A percentile compares a stretch with the other conserved stretches of the same genome.
Conservation (phyloP, 2,113 vertebrate species). For the Boulengeromyrus knoepffleri region DNA sequence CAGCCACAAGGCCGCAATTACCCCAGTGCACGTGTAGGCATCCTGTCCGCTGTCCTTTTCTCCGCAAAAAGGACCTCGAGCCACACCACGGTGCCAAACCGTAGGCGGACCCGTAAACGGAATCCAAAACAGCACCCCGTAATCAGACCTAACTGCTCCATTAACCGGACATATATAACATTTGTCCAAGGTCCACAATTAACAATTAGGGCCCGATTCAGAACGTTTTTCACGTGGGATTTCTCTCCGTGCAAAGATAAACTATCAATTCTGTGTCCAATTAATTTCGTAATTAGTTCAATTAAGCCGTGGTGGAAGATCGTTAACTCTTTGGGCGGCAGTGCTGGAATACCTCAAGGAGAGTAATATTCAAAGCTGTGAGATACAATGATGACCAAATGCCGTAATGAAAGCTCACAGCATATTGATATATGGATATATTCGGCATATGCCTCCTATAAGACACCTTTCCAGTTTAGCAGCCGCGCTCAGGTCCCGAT, state of each 20-base stretch:
- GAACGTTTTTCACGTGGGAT: slow-evolving; percentile 43
- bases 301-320: slow-evolving; percentile 39
- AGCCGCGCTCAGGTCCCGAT: background rate
- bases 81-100: background rate
- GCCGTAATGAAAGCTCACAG: background rate
- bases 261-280: slow-evolving; percentile 46
- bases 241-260: slow-evolving; percentile 41
- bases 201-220: slow-evolving; percentile 36
- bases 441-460: background rate
- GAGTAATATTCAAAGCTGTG: slow-evolving; percentile 29
- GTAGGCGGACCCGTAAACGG: background rate
- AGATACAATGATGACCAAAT: background rate
- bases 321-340: slow-evolving; percentile 34
- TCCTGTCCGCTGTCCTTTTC: background rate
- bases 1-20: background rate
- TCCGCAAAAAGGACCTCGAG: background rate
- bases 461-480: background rate
- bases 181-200: slow-evolving; percentile 48
- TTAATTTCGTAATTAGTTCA: slow-evolving; percentile 47
- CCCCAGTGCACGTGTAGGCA: background rate
- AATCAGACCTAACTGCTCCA: slow-evolving; percentile 54
- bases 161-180: slow-evolving; percentile 46
- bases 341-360: slow-evolving; percentile 26
- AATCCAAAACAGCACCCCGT: background rate
- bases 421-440: background rate